phyloP scores from a whole-genome alignment of 2,113 vertebrate genomes.

The Butorides virescens region DNA sequence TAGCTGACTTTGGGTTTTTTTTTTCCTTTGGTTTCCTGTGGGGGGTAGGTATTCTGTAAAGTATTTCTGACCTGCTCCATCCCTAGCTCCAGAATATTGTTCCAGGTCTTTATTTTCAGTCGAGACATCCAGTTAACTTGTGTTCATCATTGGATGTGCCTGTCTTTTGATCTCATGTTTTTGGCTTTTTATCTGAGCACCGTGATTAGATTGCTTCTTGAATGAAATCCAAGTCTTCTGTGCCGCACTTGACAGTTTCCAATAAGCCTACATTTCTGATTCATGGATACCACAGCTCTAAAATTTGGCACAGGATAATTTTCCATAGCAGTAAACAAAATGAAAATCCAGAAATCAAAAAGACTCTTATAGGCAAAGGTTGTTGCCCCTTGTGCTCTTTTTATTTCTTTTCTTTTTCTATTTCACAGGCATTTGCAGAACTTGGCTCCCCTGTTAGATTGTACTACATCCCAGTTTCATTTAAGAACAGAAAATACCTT shows the following conservation, averaged over 20 bases:
- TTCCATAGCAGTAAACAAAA: constrained; percentile 25
- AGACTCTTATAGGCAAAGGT: background rate
- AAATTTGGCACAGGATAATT: constrained; percentile 13
- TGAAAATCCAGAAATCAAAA: constrained; percentile 7
- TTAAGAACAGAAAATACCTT: constrained; percentile 13
- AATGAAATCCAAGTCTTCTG: constrained; percentile 24
- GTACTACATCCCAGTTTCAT: background rate
- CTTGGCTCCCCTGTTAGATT: background rate
- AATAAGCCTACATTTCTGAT: constrained; percentile 14
- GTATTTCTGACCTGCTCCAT: background rate
- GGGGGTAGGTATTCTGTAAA: background rate
- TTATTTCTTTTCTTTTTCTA: background rate
- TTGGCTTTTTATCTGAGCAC: background rate
- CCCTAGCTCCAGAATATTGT: background rate
- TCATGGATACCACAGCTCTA: background rate
- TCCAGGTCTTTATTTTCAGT: background rate
- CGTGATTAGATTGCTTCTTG: constrained; percentile 20
- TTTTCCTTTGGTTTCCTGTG: background rate
- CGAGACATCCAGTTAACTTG: background rate
- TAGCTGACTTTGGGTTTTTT: background rate
- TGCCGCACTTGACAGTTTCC: constrained; percentile 5
- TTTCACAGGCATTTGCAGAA: background rate
- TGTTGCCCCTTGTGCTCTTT: background rate
- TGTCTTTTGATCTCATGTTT: background rate
- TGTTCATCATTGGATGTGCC: background rate